phyloP scores from a whole-genome alignment of 2,888 invertebrate species.

The Hermaeophaga mercurialis region DNA sequence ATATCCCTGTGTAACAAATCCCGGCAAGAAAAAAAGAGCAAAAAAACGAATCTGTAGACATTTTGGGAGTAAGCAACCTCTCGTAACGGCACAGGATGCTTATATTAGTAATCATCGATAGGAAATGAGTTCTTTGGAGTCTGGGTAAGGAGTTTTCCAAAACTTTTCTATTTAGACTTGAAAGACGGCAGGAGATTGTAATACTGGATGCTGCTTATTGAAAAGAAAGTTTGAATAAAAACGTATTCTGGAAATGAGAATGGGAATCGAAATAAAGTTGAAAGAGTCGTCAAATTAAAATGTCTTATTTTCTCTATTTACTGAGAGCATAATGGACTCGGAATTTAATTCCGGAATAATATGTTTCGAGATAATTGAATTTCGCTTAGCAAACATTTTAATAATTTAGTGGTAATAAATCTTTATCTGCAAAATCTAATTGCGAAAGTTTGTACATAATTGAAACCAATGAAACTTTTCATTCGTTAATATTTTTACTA shows the following conservation, averaged over 20 bases:
- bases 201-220: constrained; percentile 24
- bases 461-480: too few species aligned
- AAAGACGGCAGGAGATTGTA: constrained; percentile 20
- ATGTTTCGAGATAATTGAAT: too few species aligned
- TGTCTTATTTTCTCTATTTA: constrained; percentile 8
- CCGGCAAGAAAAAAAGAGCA: neutral
- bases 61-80: neutral
- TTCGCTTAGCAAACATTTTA: too few species aligned
- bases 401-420: too few species aligned
- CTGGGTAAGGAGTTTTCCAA: constrained; percentile 10
- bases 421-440: too few species aligned
- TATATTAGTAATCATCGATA: constrained; percentile 26
- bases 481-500: too few species aligned
- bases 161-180: constrained; percentile 21
- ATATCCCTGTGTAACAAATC: too few species aligned
- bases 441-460: too few species aligned
- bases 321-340: neutral
- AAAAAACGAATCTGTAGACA: constrained; percentile 6
- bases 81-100: constrained; percentile 11
- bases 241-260: constrained; percentile 19
- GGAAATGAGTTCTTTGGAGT: constrained; percentile 23
- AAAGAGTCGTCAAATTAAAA: constrained; percentile 14
- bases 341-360: too few species aligned
- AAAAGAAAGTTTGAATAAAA: constrained; percentile 20
- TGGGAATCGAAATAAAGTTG: constrained; percentile 4